Evolutionary conservation across 1,140 invertebrate genomes (phyloP).

Genomic region (Ceratitis capitata): DNA sequence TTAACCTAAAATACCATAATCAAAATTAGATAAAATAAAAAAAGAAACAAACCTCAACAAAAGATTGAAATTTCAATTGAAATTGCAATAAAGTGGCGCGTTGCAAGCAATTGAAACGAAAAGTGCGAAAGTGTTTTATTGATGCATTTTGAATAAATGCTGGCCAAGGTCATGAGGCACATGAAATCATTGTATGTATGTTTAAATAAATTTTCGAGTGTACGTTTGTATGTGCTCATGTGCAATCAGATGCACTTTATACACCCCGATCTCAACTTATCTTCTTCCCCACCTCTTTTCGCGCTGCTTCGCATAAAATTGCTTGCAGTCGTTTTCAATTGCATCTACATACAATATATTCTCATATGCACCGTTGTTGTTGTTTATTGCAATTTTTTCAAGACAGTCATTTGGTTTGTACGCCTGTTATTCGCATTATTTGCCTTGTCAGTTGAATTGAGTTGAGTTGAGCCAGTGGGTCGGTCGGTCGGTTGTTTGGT

Average conservation of each 20-base stretch:
- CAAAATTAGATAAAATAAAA: too few relatives aligned
- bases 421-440: not conserved
- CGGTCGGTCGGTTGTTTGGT: not conserved
- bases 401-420: not conserved
- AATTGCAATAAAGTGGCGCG: not conserved
- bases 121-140: not conserved
- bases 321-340: not conserved
- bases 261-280: not conserved
- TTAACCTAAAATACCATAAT: too few relatives aligned
- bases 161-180: not conserved
- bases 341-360: too few relatives aligned
- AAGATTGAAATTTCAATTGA: not conserved
- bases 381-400: not conserved
- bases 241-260: not conserved
- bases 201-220: not conserved
- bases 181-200: not conserved
- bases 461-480: too few relatives aligned
- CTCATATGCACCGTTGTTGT: not conserved
- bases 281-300: not conserved
- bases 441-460: too few relatives aligned
- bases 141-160: not conserved
- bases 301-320: not conserved
- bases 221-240: not conserved
- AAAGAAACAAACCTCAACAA: not conserved
- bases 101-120: not conserved